A percentile compares a stretch with the other conserved stretches of the same genome.
These are phyloP conservation scores for Mactromeris polynyma DNA, from an alignment of 2,888 invertebrate species.

Conservation along the genomic window DNA sequence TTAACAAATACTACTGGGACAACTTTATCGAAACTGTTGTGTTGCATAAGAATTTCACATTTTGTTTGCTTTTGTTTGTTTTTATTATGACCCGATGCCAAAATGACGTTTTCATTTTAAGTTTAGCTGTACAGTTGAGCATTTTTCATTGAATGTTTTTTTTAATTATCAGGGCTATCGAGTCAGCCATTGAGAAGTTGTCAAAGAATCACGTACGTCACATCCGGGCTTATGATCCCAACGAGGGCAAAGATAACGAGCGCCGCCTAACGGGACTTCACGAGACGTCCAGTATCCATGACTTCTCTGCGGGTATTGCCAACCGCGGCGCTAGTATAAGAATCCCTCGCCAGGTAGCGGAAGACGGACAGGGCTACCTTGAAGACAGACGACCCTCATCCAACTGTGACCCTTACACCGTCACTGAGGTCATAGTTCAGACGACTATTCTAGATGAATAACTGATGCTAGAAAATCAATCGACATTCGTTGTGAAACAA, in stretches of 20 bases:
- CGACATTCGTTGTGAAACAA: too few relatives aligned
- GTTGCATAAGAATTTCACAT: too few relatives aligned
- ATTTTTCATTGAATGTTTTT: too few relatives aligned
- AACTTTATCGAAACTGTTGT: too few relatives aligned
- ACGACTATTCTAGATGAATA: constrained; percentile 73
- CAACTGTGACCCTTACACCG: constrained; percentile 87
- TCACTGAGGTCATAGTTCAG: constrained; percentile 82
- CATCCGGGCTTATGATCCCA: constrained; percentile 98
- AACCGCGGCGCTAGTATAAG: constrained; percentile 97
- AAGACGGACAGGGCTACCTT: constrained; percentile 95
- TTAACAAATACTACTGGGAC: too few relatives aligned
- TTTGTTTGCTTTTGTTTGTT: neutral
- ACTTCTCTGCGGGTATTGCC: constrained; percentile 97
- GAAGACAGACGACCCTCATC: constrained; percentile 93
- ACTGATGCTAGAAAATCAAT: neutral
- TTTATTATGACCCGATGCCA: too few relatives aligned
- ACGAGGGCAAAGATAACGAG: constrained; percentile 98
- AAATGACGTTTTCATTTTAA: too few relatives aligned
- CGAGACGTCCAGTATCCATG: constrained; percentile 98
- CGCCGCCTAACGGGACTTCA: constrained; percentile 97
- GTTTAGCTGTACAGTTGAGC: too few relatives aligned
- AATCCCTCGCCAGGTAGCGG: constrained; percentile 90
- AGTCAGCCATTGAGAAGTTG: constrained; percentile 97
- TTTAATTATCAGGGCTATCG: constrained; percentile 91
- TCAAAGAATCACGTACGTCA: constrained; percentile 96